Conservation (phyloP, 2,888 invertebrate species). For the Limnephilus lunatus region DNA sequence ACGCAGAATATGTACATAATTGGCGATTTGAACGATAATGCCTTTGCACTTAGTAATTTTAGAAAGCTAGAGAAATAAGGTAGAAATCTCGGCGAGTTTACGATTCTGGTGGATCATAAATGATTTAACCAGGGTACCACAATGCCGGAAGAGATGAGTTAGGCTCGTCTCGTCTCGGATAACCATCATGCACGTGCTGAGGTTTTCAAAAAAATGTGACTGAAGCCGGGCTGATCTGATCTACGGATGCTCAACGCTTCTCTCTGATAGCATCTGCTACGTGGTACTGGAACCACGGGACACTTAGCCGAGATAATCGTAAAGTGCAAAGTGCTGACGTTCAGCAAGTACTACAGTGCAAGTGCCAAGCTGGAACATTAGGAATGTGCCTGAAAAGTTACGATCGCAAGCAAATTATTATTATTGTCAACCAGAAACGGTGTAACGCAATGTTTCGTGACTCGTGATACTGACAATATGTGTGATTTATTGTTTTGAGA, state of each 20-base stretch:
- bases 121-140: background rate
- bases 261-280: constrained; percentile 48
- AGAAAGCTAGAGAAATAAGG: constrained; percentile 26
- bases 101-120: background rate
- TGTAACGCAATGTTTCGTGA: background rate
- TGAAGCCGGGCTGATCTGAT: constrained; percentile 52
- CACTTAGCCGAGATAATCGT: constrained; percentile 43
- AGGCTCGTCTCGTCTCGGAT: constrained; percentile 41
- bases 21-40: background rate
- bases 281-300: constrained; percentile 53
- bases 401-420: background rate
- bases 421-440: background rate
- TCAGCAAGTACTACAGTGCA: background rate
- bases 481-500: background rate
- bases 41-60: background rate
- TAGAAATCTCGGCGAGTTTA: background rate
- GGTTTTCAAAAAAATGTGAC: constrained; percentile 48
- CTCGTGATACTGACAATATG: background rate
- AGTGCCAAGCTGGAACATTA: constrained; percentile 6
- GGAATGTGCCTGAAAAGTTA: background rate
- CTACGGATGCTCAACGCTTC: constrained; percentile 51
- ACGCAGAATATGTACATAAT: constrained; percentile 18
- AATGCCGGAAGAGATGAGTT: constrained; percentile 54
- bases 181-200: constrained; percentile 53
- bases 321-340: constrained; percentile 50